These are phyloP conservation scores for Amblyopsis rosae DNA, from an alignment of 2,113 vertebrate genomes.

Conservation along the genomic window DNA sequence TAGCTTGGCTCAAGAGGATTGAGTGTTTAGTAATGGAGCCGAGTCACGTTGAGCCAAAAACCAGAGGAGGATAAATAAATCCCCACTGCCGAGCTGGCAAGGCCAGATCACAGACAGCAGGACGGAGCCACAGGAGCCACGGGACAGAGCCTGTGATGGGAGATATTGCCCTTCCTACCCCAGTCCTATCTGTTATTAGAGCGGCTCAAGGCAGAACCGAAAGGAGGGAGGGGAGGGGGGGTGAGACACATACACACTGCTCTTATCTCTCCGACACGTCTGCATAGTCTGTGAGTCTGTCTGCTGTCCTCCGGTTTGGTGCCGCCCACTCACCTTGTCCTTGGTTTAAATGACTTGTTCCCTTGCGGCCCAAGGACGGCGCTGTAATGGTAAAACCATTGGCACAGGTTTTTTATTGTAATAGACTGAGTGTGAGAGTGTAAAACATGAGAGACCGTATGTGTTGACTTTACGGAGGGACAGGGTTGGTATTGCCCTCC, in stretches of 20 bases:
- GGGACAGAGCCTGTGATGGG: constrained; percentile 12
- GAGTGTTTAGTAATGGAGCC: constrained; percentile 57
- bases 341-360: constrained; percentile 19
- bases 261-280: constrained; percentile 11
- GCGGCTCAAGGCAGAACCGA: constrained; percentile 18
- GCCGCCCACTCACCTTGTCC: constrained; percentile 15
- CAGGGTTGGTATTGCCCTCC: neutral
- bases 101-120: constrained; percentile 20
- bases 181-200: constrained; percentile 37
- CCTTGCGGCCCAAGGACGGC: constrained; percentile 7
- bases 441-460: no score
- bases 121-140: constrained; percentile 6
- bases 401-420: constrained; percentile 17
- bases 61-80: constrained; percentile 60
- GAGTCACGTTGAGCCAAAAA: constrained; percentile 49
- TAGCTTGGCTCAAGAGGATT: constrained; percentile 59
- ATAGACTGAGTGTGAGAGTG: no score
- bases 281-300: constrained; percentile 12
- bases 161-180: constrained; percentile 12
- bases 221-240: constrained; percentile 13
- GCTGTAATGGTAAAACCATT: neutral
- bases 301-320: constrained; percentile 18
- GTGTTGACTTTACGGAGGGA: no score
- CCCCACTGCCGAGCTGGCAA: constrained; percentile 22
- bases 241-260: neutral